Base-by-base conservation (phyloP, 1,140 invertebrate genomes). In the Drosophila yakuba region DNA sequence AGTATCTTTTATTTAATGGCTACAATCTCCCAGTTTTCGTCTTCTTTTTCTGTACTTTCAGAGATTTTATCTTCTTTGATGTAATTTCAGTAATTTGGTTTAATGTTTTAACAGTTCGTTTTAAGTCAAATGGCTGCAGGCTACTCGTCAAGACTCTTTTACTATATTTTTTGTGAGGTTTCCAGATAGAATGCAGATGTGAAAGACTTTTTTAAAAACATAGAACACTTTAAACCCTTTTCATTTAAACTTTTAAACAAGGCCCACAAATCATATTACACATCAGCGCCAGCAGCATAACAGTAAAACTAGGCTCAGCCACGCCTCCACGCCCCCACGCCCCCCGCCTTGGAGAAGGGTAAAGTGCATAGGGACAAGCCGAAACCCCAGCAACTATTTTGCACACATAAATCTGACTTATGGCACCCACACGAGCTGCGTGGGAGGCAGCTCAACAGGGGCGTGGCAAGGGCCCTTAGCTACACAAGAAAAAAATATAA, bases 331-430 rank as follows among this genome's bases (percentile, higher is more conserved):
- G 6, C 28, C 28, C 28, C 28, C 2, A 47, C n/a, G 58, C 38
- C 38, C 25, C 52, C 35, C 57, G 44, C 17, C 36, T 57, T 69
- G 23, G 64, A 35, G 28, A 56, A 58, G 68, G 68, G 64, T 58
- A 71, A 71, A 71, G 64, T 71, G 71, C 59, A 75, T 59, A 41
- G 61, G 35, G 72, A 58, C 73, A 67, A 38, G 38, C 57, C 35
- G 44, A 69, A 38, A 38, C 52, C 51, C 36, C 59, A 43, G 55
- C 41, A 75, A 85, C 71, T 86, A 83, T 88, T 88, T 76, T 89
- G 80, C 84, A 88, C 84, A 83, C 83, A 88, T 88, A 88, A 88
- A 88, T 88, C 72, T 88, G 84, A 89, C 76, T 89, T 89, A 88
- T 83, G 84, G 75, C 79, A 80, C 74, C 78, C 80, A 68, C 61